Conservation (phyloP, 2,797 vertebrate species). For the Rhinella marina region DNA sequence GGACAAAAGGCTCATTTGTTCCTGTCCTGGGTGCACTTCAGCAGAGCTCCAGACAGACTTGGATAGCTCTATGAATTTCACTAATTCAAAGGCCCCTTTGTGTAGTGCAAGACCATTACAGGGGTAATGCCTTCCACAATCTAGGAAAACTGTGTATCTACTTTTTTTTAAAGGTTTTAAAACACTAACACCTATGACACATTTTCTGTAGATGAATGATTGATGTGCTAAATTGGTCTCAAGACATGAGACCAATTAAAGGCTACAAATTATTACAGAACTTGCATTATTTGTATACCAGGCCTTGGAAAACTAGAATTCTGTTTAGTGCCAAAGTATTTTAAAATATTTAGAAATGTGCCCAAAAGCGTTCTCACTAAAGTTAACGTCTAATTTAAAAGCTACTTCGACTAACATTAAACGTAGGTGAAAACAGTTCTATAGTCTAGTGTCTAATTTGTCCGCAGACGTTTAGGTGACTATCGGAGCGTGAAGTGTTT, state of each 20-base stretch:
- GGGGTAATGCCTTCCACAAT: not conserved
- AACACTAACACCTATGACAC: too few species aligned
- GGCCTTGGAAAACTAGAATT: too few species aligned
- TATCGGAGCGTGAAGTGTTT: not conserved
- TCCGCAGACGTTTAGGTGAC: not conserved
- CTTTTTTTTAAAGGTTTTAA: too few species aligned
- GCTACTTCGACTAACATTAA: not conserved
- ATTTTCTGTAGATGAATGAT: too few species aligned
- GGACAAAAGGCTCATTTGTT: slow-evolving; percentile 9
- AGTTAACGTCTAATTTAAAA: not conserved
- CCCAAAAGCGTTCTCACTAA: too few species aligned
- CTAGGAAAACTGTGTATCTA: not conserved
- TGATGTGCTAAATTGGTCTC: too few species aligned
- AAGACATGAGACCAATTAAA: too few species aligned
- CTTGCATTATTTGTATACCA: too few species aligned
- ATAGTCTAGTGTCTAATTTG: not conserved
- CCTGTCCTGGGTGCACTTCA: not conserved
- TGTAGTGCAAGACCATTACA: not conserved
- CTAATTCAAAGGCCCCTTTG: slow-evolving; percentile 13
- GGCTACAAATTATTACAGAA: too few species aligned
- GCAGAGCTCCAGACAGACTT: slow-evolving; percentile 35
- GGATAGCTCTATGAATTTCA: not conserved
- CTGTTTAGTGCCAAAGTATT: too few species aligned
- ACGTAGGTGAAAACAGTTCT: not conserved
- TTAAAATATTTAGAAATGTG: too few species aligned